A percentile compares a stretch with the other conserved stretches of the same genome.
These are phyloP conservation scores for Drosophila stalkeri DNA, from an alignment of 2,888 invertebrate genomes.

Conservation along the genomic window DNA sequence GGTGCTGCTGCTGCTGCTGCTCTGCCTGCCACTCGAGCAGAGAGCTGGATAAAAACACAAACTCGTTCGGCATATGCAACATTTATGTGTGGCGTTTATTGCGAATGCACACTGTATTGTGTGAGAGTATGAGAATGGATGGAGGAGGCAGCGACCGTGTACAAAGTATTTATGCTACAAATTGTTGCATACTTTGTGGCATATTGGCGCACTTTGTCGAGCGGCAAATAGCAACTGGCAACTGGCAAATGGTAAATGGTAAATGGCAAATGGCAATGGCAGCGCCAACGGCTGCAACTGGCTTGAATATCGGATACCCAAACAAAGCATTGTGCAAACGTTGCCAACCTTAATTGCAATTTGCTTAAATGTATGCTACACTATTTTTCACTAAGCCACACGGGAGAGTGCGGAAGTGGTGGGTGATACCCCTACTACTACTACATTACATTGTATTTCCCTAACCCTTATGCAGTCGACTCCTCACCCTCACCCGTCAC, in stretches of 20 bases:
- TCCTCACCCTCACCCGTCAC: not conserved
- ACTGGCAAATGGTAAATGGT: conserved; percentile 3
- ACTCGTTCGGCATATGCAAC: conserved; percentile 64
- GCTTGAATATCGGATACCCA: conserved; percentile 45
- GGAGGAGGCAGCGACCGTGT: conserved; percentile 5
- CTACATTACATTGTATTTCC: not conserved
- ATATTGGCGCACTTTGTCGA: conserved; percentile 77
- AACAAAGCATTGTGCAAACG: conserved; percentile 62
- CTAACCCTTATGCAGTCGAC: no score
- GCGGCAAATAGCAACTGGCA: conserved; percentile 47
- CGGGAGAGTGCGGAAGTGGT: not conserved
- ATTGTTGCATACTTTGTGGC: conserved; percentile 79
- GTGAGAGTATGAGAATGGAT: not conserved
- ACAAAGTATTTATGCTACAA: conserved; percentile 76
- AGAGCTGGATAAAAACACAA: conserved; percentile 35
- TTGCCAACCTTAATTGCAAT: conserved; percentile 72
- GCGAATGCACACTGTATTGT: conserved; percentile 31
- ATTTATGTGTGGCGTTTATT: conserved; percentile 59
- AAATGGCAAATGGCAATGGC: conserved; percentile 40
- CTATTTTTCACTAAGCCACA: conserved; percentile 65
- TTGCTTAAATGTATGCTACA: conserved; percentile 77
- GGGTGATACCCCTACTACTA: not conserved
- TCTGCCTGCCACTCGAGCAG: not conserved
- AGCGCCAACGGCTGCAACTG: conserved; percentile 20
- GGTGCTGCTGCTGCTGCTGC: conserved; percentile 25